Percentiles rank a stretch among this genome's conserved stretches.
Conservation (phyloP, 2,797 vertebrate genomes). For the Parotocinclus haroldoi region DNA sequence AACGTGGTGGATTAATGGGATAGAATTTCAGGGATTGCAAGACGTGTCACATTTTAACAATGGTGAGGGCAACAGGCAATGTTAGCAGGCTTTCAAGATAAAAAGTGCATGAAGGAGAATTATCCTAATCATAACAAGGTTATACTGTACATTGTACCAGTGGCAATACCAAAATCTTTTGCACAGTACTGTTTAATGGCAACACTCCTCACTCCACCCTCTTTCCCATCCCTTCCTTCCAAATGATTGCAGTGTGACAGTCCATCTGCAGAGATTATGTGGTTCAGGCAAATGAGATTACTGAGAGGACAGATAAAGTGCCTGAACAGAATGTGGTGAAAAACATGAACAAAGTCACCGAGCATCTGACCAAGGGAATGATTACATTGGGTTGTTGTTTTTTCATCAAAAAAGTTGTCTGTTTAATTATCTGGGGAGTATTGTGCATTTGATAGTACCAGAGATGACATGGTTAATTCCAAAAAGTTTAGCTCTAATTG, state of each 20-base stretch:
- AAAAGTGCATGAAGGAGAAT: no score
- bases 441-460: no score
- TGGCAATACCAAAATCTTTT: no score
- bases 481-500: no score
- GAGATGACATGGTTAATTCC: no score
- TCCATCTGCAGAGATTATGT: slow-evolving; percentile 42
- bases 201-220: slow-evolving; percentile 6
- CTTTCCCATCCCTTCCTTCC: background rate
- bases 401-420: background rate
- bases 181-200: slow-evolving; percentile 3
- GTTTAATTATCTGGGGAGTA: background rate
- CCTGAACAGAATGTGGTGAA: slow-evolving; percentile 6
- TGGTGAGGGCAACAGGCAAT: no score
- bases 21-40: no score
- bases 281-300: slow-evolving; percentile 43
- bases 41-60: no score
- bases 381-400: background rate
- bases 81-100: no score
- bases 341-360: slow-evolving; percentile 15
- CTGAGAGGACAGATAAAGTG: slow-evolving; percentile 13
- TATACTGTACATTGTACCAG: no score
- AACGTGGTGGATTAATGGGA: no score
- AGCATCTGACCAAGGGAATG: slow-evolving; percentile 5
- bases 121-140: no score
- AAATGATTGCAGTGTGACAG: slow-evolving; percentile 31